Evolutionary conservation across 1,140 invertebrate species (phyloP), one percentile per base, ranked within the genome.

Genomic region (Sycobia sp.): DNA sequence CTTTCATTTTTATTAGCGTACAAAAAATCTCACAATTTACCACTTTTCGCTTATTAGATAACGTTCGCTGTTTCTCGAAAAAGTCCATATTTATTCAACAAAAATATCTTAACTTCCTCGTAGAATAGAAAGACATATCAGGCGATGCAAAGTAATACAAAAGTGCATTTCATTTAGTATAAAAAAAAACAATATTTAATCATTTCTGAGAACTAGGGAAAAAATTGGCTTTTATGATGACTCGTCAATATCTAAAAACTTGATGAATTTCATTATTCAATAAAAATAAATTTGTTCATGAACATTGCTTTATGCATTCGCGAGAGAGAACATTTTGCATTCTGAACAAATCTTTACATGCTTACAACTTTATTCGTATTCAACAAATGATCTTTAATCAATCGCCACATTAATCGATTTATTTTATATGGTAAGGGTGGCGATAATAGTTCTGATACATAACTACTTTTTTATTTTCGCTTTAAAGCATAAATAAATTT

Each of bases 301-400:
- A 51, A n/a, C 43, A 34, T 65, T 50, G 38, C 50, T 59, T 65
- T 50, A 43, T 16, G 27, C 22, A 32, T 63, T 66, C 46, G 41
- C 47, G 56, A 60, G 27, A 59, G 38, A 56, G 55, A 58, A 46
- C 39, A 16, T 14, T 14, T 36, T 38, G 16, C 7, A 25, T 61
- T 13, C 13, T 32, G 49, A 72, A 69, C 50, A 50, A 67, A 58
- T n/a, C n/a, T n/a, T n/a, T n/a, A n/a, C n/a, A n/a, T n/a, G n/a
- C n/a, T 56, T 38, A 23, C 41, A 63, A 50, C 61, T 56, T 56
- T 38, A 63, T 64, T 64, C 53, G 27, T 64, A 64, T 64, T 54
- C 54, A 64, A 64, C 54, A 64, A 63, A 63, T 53, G 16, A 54
- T 64, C 57, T 57, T 51, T 23, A n/a, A n/a, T n/a, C n/a, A n/a